Conservation (phyloP, 1,140 invertebrate species). For the Bombus difficillimus region DNA sequence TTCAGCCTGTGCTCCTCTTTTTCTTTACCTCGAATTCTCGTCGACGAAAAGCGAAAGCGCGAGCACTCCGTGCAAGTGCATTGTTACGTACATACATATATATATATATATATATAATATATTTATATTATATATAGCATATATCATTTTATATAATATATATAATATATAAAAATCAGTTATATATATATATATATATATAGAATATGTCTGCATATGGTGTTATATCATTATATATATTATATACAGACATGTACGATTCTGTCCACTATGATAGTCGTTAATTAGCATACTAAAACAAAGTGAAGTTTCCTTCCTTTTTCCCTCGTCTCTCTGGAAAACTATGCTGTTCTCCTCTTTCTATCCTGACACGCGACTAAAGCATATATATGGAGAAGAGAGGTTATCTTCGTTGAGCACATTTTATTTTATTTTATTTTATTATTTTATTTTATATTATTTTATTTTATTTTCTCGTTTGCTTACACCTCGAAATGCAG, state of each 20-base stretch:
- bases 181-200: constrained; percentile 13
- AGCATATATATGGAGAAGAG: constrained; percentile 20
- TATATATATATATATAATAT: constrained; percentile 26
- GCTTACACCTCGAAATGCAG: background rate
- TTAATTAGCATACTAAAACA: constrained; percentile 27
- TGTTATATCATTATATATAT: constrained; percentile 28
- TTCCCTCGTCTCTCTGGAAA: background rate
- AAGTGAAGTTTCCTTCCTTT: background rate
- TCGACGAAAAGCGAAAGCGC: constrained; percentile 41
- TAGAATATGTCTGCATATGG: constrained; percentile 20
- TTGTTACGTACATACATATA: constrained; percentile 17
- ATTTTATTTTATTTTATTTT: background rate
- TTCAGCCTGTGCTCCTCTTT: background rate
- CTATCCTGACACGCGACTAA: constrained; percentile 2
- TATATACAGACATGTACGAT: constrained; percentile 34
- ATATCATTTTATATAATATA: constrained; percentile 38
- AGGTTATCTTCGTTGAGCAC: background rate
- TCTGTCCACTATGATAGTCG: background rate
- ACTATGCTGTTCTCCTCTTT: background rate
- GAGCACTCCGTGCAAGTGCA: constrained; percentile 5
- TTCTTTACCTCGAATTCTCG: background rate
- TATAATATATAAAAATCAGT: constrained; percentile 45
- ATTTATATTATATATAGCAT: constrained; percentile 15
- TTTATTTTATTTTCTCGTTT: background rate
- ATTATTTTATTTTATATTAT: background rate